Percentiles rank a stretch among this genome's conserved stretches.
Conservation (phyloP, 2,113 vertebrate genomes). For the Merops nubicus region DNA sequence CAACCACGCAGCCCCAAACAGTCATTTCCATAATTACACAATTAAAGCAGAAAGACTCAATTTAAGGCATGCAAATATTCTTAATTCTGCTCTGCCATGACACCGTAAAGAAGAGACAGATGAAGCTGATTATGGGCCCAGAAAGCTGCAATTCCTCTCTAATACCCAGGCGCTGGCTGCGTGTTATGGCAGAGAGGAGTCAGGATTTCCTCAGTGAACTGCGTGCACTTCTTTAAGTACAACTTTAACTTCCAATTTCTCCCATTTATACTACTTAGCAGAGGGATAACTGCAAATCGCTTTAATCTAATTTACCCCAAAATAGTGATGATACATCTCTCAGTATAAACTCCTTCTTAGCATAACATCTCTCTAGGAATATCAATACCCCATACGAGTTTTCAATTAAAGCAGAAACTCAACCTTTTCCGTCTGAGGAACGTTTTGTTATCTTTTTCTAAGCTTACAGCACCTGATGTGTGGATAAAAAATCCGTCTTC, state of each 20-base stretch:
- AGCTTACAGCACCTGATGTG: slow-evolving; percentile 58
- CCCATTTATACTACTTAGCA: slow-evolving; percentile 14
- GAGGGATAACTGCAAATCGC: slow-evolving; percentile 52
- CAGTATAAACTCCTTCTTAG: slow-evolving; percentile 36
- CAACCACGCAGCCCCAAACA: slow-evolving; percentile 10
- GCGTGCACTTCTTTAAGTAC: neutral
- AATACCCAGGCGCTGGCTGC: neutral
- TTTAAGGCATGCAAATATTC: slow-evolving; percentile 54
- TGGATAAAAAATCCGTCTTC: slow-evolving; percentile 37
- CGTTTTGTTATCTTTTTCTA: slow-evolving; percentile 43
- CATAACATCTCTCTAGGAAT: slow-evolving; percentile 49
- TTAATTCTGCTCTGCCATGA: slow-evolving; percentile 32
- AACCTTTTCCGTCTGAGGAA: slow-evolving; percentile 35
- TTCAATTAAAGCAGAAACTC: slow-evolving; percentile 60
- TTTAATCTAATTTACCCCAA: slow-evolving; percentile 61
- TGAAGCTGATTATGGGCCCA: slow-evolving; percentile 22
- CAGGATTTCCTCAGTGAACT: neutral
- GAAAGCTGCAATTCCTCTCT: neutral
- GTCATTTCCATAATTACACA: slow-evolving; percentile 53
- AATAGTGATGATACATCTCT: slow-evolving; percentile 41
- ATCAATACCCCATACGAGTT: slow-evolving; percentile 14
- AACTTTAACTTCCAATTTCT: slow-evolving; percentile 33
- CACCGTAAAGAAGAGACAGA: neutral
- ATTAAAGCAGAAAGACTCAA: slow-evolving; percentile 56
- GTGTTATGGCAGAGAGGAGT: neutral